Evolutionary conservation across 2,113 vertebrate genomes (phyloP).

Genomic region (Piprites chloris): DNA sequence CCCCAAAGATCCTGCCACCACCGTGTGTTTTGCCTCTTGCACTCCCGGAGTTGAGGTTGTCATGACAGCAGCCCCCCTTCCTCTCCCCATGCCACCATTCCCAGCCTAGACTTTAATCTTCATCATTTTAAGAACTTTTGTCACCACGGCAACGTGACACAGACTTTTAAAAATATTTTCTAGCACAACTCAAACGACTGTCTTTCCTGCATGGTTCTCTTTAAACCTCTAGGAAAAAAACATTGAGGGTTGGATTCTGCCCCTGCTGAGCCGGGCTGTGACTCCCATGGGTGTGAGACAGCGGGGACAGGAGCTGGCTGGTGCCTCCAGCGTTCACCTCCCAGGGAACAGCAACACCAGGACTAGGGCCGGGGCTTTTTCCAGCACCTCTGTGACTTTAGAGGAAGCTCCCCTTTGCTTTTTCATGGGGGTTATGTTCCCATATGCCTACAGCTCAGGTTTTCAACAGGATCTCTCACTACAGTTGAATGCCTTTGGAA

Average conservation of each 20-base stretch:
- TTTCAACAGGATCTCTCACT: background rate
- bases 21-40: constrained; percentile 31
- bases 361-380: background rate
- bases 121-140: constrained; percentile 53
- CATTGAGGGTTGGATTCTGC: background rate
- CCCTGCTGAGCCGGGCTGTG: background rate
- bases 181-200: background rate
- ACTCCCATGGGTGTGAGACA: background rate
- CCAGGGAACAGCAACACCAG: background rate
- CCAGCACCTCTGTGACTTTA: background rate
- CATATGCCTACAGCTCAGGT: background rate
- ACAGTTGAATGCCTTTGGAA: background rate
- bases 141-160: constrained; percentile 43
- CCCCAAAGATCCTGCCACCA: constrained; percentile 29
- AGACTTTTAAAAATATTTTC: constrained; percentile 52
- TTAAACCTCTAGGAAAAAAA: background rate
- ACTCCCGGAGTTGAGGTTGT: background rate
- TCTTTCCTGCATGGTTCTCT: background rate
- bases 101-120: constrained; percentile 35
- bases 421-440: background rate
- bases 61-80: constrained; percentile 43
- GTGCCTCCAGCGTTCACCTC: background rate
- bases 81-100: constrained; percentile 25
- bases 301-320: background rate
- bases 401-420: background rate